Evolutionary conservation across 2,888 invertebrate species (phyloP).

Genomic region (Aphidoletes aphidimyza): DNA sequence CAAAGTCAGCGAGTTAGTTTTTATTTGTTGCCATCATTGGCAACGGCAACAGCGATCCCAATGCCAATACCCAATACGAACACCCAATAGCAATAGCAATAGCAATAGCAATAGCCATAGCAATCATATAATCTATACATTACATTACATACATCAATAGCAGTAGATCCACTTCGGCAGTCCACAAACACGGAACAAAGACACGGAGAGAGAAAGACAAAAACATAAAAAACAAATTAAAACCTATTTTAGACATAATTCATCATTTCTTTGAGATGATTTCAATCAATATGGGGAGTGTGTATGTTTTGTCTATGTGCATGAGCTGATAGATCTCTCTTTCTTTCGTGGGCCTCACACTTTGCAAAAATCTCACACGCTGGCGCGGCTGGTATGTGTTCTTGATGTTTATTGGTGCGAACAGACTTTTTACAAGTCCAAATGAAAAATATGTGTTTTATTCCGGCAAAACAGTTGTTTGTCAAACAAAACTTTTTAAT

Average conservation of each 20-base stretch:
- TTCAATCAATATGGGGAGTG: conserved; percentile 50
- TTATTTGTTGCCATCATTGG: conserved; percentile 37
- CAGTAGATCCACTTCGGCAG: not conserved
- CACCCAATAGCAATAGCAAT: not conserved
- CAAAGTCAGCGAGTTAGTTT: conserved; percentile 12
- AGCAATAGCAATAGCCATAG: not conserved
- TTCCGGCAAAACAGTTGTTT: conserved; percentile 52
- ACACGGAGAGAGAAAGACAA: not conserved
- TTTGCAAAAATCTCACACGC: not conserved
- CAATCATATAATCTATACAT: not conserved
- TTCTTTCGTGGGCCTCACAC: not conserved
- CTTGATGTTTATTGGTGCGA: conserved; percentile 52
- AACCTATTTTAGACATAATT: conserved; percentile 51
- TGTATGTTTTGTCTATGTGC: conserved; percentile 37
- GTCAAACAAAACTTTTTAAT: conserved; percentile 53
- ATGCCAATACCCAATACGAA: not conserved
- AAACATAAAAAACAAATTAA: conserved; percentile 53
- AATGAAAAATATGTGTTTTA: conserved; percentile 48
- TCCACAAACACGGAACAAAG: conserved; percentile 6
- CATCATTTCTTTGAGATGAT: conserved; percentile 47
- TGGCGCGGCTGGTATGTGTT: not conserved
- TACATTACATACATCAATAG: not conserved
- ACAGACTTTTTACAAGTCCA: conserved; percentile 47
- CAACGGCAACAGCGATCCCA: not conserved
- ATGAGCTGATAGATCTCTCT: not conserved